These are phyloP conservation scores for Rhombomys opimus DNA, from an alignment of 2,113 vertebrate species.

Conservation along the genomic window DNA sequence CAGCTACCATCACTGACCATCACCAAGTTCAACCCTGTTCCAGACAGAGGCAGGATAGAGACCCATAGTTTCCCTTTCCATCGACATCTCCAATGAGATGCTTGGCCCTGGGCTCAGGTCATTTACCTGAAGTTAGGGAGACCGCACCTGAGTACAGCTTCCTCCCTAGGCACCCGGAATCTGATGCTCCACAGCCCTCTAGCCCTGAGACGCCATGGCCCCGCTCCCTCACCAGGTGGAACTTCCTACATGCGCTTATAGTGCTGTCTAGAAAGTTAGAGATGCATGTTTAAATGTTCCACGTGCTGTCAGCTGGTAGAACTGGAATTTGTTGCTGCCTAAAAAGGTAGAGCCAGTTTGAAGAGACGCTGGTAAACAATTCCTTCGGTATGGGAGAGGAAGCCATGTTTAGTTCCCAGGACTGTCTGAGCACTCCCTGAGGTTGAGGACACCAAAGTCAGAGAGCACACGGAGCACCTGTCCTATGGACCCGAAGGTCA, in stretches of 20 bases:
- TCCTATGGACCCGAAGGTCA: rapidly evolving
- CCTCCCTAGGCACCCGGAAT: neutral
- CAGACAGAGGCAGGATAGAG: neutral
- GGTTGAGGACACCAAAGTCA: neutral
- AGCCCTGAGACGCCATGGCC: too few relatives aligned
- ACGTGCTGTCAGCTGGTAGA: neutral
- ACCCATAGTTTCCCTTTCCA: rapidly evolving
- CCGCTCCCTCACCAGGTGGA: neutral
- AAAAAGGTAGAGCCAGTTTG: neutral
- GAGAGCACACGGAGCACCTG: neutral
- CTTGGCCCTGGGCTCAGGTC: neutral
- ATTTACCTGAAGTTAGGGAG: neutral
- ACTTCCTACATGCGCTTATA: neutral
- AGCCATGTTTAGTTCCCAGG: neutral
- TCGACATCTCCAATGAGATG: neutral
- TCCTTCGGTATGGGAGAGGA: slow-evolving; percentile 2
- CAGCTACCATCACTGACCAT: neutral
- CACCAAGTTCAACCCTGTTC: neutral
- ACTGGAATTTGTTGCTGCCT: neutral
- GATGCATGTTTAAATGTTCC: neutral
- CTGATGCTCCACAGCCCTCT: neutral
- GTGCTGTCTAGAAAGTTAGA: neutral
- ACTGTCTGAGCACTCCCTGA: neutral
- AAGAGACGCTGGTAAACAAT: slow-evolving; percentile 4
- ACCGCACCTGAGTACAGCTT: neutral